Percentiles rank a stretch among this genome's conserved stretches.
Conservation (phyloP, 2,797 vertebrate species). For the Labeo calbasu region DNA sequence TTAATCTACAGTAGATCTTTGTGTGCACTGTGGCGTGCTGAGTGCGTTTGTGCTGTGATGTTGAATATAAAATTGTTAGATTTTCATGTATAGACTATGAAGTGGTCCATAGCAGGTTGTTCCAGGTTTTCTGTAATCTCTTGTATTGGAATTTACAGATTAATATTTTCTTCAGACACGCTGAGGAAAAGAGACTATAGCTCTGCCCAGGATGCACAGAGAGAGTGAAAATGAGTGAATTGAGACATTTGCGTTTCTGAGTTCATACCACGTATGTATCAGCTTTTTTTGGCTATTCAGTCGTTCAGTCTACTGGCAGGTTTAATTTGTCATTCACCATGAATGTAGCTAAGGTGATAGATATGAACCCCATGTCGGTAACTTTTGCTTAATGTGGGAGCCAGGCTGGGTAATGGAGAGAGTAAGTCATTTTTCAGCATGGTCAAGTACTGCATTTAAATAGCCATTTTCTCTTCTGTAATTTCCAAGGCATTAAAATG, state of each 20-base stretch:
- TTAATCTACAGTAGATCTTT: conserved; percentile 42
- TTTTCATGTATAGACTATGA: conserved; percentile 43
- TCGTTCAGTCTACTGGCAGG: neutral
- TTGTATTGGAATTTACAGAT: conserved; percentile 32
- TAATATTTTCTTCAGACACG: conserved; percentile 23
- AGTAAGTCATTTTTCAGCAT: conserved; percentile 55
- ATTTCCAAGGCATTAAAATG: conserved; percentile 62
- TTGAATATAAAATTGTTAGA: conserved; percentile 7
- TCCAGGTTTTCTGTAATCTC: conserved; percentile 11
- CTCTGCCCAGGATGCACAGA: neutral
- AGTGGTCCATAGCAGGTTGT: conserved; percentile 39
- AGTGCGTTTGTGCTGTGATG: conserved; percentile 2
- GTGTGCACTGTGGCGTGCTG: conserved; percentile 29
- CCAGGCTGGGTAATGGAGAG: conserved; percentile 48
- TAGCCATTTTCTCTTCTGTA: conserved; percentile 57
- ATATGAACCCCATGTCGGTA: conserved; percentile 49
- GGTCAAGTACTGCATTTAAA: conserved; percentile 64
- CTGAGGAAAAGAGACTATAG: neutral
- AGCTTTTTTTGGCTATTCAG: neutral
- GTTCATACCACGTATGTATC: neutral
- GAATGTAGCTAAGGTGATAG: conserved; percentile 16
- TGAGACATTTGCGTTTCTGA: neutral
- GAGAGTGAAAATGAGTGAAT: neutral
- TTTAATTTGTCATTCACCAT: conserved; percentile 3
- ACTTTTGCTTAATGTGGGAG: conserved; percentile 49